Percentiles rank a stretch among this genome's conserved stretches.
These are phyloP conservation scores for Pseudobourletiella spinata DNA, from an alignment of 1,140 invertebrate genomes.

Conservation along the genomic window DNA sequence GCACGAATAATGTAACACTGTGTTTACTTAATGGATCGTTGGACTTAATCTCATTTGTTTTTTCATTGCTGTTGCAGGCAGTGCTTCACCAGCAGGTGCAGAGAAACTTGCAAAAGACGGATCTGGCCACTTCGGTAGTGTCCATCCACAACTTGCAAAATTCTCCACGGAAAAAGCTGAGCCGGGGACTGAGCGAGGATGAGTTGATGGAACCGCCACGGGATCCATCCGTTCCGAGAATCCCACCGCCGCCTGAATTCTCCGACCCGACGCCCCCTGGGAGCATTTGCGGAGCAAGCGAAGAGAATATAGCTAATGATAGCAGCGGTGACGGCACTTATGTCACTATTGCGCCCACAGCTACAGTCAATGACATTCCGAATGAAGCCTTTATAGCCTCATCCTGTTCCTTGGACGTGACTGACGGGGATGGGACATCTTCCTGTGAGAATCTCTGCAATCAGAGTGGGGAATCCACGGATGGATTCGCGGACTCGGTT, in stretches of 20 bases:
- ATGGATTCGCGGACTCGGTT: background rate
- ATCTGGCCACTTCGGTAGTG: slow-evolving; percentile 1
- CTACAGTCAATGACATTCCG: slow-evolving; percentile 6
- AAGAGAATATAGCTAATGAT: background rate
- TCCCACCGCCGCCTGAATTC: slow-evolving; percentile 9
- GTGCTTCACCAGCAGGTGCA: slow-evolving; percentile 7
- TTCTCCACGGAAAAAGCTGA: slow-evolving; percentile 11
- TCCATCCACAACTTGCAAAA: slow-evolving; percentile 24
- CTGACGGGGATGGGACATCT: background rate
- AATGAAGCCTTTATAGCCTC: slow-evolving; percentile 31
- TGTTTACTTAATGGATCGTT: no score
- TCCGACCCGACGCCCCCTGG: background rate
- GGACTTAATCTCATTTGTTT: no score
- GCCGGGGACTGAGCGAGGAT: background rate
- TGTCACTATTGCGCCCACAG: slow-evolving; percentile 15
- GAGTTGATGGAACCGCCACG: background rate
- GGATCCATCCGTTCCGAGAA: background rate
- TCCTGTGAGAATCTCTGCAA: background rate
- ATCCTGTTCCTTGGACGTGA: slow-evolving; percentile 6
- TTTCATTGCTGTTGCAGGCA: slow-evolving; percentile 2
- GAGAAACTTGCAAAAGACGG: slow-evolving; percentile 1
- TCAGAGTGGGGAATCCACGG: background rate
- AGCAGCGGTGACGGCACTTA: slow-evolving; percentile 17
- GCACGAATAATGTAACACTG: no score
- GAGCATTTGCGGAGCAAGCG: no score